Percentiles rank a stretch among this genome's conserved stretches.
These are phyloP conservation scores for Oceanites oceanicus DNA, from an alignment of 2,113 vertebrate species.

Conservation along the genomic window DNA sequence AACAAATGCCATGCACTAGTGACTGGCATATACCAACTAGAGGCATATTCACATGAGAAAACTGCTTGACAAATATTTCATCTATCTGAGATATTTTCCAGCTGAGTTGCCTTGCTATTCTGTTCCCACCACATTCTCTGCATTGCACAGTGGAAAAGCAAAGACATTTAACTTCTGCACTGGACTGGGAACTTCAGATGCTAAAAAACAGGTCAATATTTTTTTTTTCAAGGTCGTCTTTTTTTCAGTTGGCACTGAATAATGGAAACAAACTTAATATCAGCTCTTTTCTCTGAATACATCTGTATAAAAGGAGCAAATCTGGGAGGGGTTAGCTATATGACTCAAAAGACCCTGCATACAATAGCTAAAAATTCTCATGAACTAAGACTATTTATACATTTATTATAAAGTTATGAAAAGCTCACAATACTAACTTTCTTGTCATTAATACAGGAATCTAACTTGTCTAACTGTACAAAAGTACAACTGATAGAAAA, in stretches of 20 bases:
- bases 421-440: not conserved
- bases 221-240: not conserved
- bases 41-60: slow-evolving; percentile 83
- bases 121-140: slow-evolving; percentile 82
- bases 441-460: not conserved
- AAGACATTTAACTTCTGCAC: slow-evolving; percentile 70
- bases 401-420: slow-evolving; percentile 37
- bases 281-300: not conserved
- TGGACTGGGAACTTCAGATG: slow-evolving; percentile 67
- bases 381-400: not conserved
- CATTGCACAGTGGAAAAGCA: slow-evolving; percentile 71
- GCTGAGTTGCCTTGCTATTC: slow-evolving; percentile 72
- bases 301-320: slow-evolving; percentile 31
- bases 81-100: slow-evolving; percentile 81
- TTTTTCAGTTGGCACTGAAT: slow-evolving; percentile 34
- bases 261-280: slow-evolving; percentile 62
- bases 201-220: slow-evolving; percentile 56
- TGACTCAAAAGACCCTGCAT: not conserved
- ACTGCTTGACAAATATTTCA: slow-evolving; percentile 77
- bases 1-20: slow-evolving; percentile 65
- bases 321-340: slow-evolving; percentile 30
- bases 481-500: not conserved
- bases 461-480: not conserved
- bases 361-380: slow-evolving; percentile 35
- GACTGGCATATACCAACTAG: slow-evolving; percentile 72